phyloP scores from a whole-genome alignment of 2,888 invertebrate species.

The Eristalis pertinax region DNA sequence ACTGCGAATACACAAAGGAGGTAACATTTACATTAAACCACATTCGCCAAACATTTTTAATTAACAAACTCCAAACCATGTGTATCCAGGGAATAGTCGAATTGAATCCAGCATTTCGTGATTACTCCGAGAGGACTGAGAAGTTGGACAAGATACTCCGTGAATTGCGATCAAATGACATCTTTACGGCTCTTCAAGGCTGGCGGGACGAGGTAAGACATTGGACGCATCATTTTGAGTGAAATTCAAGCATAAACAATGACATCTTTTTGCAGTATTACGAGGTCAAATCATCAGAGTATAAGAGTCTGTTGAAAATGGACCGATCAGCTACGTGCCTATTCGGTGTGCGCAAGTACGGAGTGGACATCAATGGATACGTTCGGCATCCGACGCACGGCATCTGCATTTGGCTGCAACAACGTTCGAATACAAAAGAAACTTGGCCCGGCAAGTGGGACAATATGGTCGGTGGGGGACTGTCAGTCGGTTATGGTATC shows the following conservation, averaged over 20 bases:
- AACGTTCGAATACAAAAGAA: slow-evolving; percentile 94
- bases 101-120: slow-evolving; percentile 92
- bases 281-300: slow-evolving; percentile 88
- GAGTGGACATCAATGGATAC: slow-evolving; percentile 97
- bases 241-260: background rate
- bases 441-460: slow-evolving; percentile 98
- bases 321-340: slow-evolving; percentile 96
- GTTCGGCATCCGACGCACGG: slow-evolving; percentile 92
- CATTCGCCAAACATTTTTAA: slow-evolving; percentile 2
- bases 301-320: slow-evolving; percentile 87
- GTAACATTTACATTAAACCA: slow-evolving; percentile 73
- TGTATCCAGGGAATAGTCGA: slow-evolving; percentile 86
- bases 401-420: slow-evolving; percentile 94
- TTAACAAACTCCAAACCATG: slow-evolving; percentile 33
- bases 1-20: slow-evolving; percentile 80
- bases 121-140: slow-evolving; percentile 90
- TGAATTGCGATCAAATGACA: slow-evolving; percentile 88
- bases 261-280: slow-evolving; percentile 85
- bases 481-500: slow-evolving; percentile 93
- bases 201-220: slow-evolving; percentile 95
- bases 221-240: too few relatives aligned
- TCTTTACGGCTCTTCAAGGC: slow-evolving; percentile 91
- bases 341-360: slow-evolving; percentile 96
- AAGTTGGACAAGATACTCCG: slow-evolving; percentile 90
- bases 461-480: slow-evolving; percentile 96